Conservation (phyloP, 1,140 invertebrate genomes). For the Pseudomyrmex gracilis region DNA sequence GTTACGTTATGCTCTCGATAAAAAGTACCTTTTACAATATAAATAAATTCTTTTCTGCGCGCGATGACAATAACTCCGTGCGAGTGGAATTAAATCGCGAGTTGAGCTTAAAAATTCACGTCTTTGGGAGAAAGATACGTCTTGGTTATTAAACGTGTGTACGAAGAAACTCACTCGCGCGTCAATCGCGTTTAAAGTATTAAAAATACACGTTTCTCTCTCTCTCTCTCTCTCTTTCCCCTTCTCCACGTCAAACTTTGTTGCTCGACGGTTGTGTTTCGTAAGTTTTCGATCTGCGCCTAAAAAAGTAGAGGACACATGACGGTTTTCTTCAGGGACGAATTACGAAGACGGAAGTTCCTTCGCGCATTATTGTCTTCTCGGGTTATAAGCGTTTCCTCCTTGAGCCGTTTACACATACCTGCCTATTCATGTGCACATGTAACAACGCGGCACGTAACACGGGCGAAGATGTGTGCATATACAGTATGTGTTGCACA, state of each 20-base stretch:
- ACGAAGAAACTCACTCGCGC: too few relatives aligned
- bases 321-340: constrained; percentile 30
- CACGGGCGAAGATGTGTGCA: background rate
- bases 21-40: constrained; percentile 14
- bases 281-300: background rate
- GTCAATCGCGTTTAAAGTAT: background rate
- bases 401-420: background rate
- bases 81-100: background rate
- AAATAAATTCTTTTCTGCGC: background rate
- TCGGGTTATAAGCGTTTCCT: constrained; percentile 22
- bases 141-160: too few relatives aligned
- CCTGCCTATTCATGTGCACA: background rate
- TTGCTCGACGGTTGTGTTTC: background rate
- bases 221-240: too few relatives aligned
- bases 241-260: background rate
- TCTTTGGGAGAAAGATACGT: background rate
- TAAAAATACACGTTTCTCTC: too few relatives aligned
- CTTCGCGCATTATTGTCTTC: constrained; percentile 35
- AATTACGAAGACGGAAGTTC: constrained; percentile 39
- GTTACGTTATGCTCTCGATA: constrained; percentile 39
- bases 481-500: background rate
- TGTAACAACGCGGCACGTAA: background rate
- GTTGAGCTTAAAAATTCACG: constrained; percentile 25
- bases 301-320: background rate
- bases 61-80: background rate